Percentiles rank a stretch among this genome's conserved stretches.
These are phyloP conservation scores for Drosophila sturtevanti DNA, from an alignment of 1,140 invertebrate species.

Conservation along the genomic window DNA sequence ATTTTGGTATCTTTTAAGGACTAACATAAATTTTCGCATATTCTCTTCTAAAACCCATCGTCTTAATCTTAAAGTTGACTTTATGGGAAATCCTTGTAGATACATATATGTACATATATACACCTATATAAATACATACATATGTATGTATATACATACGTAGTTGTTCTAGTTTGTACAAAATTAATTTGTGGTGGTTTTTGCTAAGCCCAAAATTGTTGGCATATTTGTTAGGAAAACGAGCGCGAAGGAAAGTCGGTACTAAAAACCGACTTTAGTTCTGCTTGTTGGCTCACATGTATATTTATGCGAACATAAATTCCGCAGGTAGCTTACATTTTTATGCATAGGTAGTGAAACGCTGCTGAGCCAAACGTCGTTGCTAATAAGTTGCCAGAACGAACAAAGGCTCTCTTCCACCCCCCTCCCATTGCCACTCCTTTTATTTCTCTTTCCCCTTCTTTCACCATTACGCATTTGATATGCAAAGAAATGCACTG, in stretches of 20 bases:
- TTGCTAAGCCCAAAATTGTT: constrained; percentile 61
- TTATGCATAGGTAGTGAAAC: constrained; percentile 70
- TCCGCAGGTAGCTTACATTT: constrained; percentile 65
- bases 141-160: not conserved
- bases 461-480: constrained; percentile 64
- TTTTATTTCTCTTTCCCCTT: not conserved
- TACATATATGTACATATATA: not conserved
- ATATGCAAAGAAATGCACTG: constrained; percentile 76
- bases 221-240: constrained; percentile 27
- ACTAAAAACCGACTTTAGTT: constrained; percentile 69
- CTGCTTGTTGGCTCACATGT: constrained; percentile 51
- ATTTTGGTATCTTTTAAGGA: too few species aligned
- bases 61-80: not conserved
- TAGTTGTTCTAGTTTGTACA: constrained; percentile 25
- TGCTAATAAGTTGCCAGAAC: constrained; percentile 70
- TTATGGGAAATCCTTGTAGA: not conserved
- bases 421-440: not conserved
- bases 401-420: constrained; percentile 53
- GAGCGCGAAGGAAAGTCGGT: constrained; percentile 29
- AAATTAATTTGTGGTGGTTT: constrained; percentile 65
- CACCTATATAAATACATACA: not conserved
- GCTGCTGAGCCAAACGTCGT: constrained; percentile 67
- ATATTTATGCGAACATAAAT: constrained; percentile 77
- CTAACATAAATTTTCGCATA: too few species aligned
- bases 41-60: not conserved